Percentiles rank a stretch among this genome's conserved stretches.
phyloP scores from a whole-genome alignment of 2,888 invertebrate species.

The Axea sp. region DNA sequence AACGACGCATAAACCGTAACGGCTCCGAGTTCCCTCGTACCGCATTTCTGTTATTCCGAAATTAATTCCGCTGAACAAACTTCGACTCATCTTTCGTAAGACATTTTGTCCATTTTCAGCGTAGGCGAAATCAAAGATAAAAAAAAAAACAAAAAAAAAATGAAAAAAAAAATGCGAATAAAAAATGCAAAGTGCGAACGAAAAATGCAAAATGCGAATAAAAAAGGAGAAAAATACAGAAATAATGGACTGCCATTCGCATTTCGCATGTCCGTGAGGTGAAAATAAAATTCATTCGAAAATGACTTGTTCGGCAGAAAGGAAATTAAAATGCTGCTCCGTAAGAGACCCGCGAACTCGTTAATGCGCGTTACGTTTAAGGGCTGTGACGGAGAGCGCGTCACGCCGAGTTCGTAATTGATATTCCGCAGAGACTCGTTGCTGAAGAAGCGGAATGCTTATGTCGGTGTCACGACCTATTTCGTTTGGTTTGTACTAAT shows the following conservation, averaged over 20 bases:
- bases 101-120: too few species aligned
- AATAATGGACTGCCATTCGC: too few species aligned
- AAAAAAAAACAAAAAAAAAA: too few species aligned
- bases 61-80: too few species aligned
- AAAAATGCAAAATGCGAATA: too few species aligned
- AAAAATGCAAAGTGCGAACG: too few species aligned
- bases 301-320: slow-evolving; percentile 21
- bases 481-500: slow-evolving; percentile 27
- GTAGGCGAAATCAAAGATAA: too few species aligned
- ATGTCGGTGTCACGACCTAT: slow-evolving; percentile 34
- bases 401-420: slow-evolving; percentile 47
- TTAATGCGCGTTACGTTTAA: slow-evolving; percentile 52
- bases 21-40: background rate
- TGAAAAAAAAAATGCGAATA: too few species aligned
- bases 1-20: slow-evolving; percentile 10
- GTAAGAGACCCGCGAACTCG: slow-evolving; percentile 54
- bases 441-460: slow-evolving; percentile 31
- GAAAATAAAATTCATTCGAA: slow-evolving; percentile 14
- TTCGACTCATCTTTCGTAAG: too few species aligned
- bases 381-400: slow-evolving; percentile 52
- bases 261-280: background rate
- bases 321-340: slow-evolving; percentile 58
- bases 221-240: too few species aligned
- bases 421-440: slow-evolving; percentile 46
- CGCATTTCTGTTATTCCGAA: too few species aligned